Evolutionary conservation across 1,140 invertebrate genomes (phyloP), one percentile per base, ranked within the genome.

Genomic region (Meloidogyne chitwoodi): DNA sequence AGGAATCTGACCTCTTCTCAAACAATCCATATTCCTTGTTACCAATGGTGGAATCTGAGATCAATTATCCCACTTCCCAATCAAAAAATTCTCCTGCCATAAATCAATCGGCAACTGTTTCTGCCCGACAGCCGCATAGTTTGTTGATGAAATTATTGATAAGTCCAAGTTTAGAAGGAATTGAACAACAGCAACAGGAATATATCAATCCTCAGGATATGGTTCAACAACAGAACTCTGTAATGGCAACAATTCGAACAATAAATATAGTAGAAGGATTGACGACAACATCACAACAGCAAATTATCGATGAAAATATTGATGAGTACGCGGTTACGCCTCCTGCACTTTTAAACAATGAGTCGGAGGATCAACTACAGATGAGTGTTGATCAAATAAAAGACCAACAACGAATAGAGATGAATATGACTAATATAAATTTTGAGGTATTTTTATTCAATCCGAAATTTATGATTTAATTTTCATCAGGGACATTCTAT

Each of bases 261-360:
- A 38, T 48, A 29, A 19, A 44, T 29, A 22, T 29, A 6, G n/a
- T n/a, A 48, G 29, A 56, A 41, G 68, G 68, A 48, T 41, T 27
- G n/a, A 27, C 34, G 11, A 16, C 68, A n/a, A n/a, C 31, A 22
- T 27, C 68, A 70, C 19, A 26, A 70, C 24, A 70, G 29, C 31
- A 38, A 44, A 19, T 27, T 56, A 56, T 56, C 12, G 48, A 56
- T n/a, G 48, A 56, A n/a, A 19, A 56, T 56, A 56, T 56, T 19
- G 48, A 61, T 73, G 71, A 61, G n/a, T 63, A 73, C 56, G 71
- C 71, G 24, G 71, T 63, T 16, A 73, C 71, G 22, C 71, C 71
- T 8, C 71, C 71, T 22, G 71, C 71, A 14, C 71, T 73, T 27
- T 61, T 73, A 11, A 56, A 63, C 27, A 56, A 56, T 31, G 71